Conservation (phyloP, 2,888 invertebrate genomes). For the Escarpia spicata region DNA sequence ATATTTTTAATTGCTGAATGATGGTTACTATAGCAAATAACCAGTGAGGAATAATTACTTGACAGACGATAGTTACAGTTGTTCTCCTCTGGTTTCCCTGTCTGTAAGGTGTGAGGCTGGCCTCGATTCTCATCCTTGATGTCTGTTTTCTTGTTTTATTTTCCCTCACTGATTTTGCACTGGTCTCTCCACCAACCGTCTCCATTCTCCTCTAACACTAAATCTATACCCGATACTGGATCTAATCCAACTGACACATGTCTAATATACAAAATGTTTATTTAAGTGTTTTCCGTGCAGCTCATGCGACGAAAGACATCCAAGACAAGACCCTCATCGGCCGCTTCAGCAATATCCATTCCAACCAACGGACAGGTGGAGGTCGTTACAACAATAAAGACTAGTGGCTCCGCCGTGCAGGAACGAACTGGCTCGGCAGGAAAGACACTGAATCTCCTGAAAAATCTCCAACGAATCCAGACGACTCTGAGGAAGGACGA, state of each 20-base stretch:
- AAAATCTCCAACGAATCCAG: constrained; percentile 62
- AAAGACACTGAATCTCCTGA: constrained; percentile 51
- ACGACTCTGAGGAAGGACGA: constrained; percentile 60
- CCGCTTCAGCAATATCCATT: constrained; percentile 26
- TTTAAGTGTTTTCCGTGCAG: neutral
- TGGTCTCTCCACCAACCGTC: too few relatives aligned
- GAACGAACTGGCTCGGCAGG: constrained; percentile 32
- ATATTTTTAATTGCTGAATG: too few relatives aligned
- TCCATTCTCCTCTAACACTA: too few relatives aligned
- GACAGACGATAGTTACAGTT: too few relatives aligned
- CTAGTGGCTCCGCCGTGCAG: constrained; percentile 44
- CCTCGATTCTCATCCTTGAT: too few relatives aligned
- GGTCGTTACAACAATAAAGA: constrained; percentile 51
- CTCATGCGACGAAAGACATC: neutral
- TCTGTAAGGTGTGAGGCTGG: too few relatives aligned
- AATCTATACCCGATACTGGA: too few relatives aligned
- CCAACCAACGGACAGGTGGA: constrained; percentile 49
- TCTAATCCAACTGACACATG: neutral
- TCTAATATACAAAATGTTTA: neutral
- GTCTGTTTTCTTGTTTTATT: too few relatives aligned
- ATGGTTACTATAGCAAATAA: too few relatives aligned
- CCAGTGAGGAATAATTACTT: too few relatives aligned
- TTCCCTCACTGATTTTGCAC: too few relatives aligned
- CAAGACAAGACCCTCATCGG: constrained; percentile 3
- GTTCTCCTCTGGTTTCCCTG: too few relatives aligned